Evolutionary conservation across 2,888 invertebrate genomes (phyloP).

Genomic region (Apeira syringaria): DNA sequence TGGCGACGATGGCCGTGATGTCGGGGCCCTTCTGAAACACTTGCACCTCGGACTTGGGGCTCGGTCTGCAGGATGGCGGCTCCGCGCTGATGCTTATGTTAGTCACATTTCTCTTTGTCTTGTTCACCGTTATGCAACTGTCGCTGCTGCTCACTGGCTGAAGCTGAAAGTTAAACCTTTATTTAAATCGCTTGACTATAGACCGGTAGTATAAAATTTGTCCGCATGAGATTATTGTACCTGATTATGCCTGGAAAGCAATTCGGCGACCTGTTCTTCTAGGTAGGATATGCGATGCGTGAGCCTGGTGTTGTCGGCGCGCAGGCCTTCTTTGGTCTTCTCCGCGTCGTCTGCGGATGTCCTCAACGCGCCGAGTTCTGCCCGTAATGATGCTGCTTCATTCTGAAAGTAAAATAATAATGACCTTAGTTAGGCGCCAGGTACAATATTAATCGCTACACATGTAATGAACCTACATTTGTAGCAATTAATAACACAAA

Average conservation of each 20-base stretch:
- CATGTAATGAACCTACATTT: too few relatives aligned
- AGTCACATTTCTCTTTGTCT: conserved; percentile 86
- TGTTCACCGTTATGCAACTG: conserved; percentile 81
- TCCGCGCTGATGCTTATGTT: conserved; percentile 88
- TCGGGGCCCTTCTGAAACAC: conserved; percentile 92
- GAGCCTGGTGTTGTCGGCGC: conserved; percentile 91
- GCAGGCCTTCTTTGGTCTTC: conserved; percentile 85
- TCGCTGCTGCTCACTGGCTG: conserved; percentile 66
- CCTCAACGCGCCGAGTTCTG: conserved; percentile 83
- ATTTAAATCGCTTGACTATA: background rate
- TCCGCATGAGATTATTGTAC: conserved; percentile 34
- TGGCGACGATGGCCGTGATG: conserved; percentile 88
- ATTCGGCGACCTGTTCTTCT: conserved; percentile 91
- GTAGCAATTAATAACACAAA: too few relatives aligned
- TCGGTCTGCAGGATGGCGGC: conserved; percentile 59
- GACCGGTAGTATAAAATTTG: background rate
- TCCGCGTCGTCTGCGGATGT: conserved; percentile 86
- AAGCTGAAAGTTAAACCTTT: conserved; percentile 47
- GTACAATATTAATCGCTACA: too few relatives aligned
- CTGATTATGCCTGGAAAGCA: conserved; percentile 75
- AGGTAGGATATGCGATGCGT: conserved; percentile 95
- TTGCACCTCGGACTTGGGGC: conserved; percentile 81
- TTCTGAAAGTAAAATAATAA: too few relatives aligned
- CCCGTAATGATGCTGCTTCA: conserved; percentile 80
- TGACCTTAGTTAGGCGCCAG: too few relatives aligned